Evolutionary conservation across 2,113 vertebrate genomes (phyloP).

Genomic region (Cebidichthys violaceus): DNA sequence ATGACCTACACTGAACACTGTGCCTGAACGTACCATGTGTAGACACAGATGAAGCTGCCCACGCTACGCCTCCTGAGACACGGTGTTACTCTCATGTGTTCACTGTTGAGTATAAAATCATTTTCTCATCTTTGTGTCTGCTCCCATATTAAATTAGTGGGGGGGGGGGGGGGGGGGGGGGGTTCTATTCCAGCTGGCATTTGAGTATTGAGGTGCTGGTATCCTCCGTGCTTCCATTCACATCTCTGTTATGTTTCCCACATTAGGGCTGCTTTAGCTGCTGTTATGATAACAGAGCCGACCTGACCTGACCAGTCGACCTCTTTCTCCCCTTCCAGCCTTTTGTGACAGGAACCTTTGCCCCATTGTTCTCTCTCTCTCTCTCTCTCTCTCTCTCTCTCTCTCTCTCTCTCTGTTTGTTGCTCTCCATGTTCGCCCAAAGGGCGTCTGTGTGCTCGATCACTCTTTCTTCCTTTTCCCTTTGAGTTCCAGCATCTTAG

Average conservation of each 20-base stretch:
- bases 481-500: constrained; percentile 12
- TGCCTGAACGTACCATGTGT: neutral
- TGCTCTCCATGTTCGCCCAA: neutral
- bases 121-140: neutral
- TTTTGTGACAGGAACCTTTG: constrained; percentile 63
- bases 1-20: neutral
- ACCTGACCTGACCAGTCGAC: constrained; percentile 55
- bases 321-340: constrained; percentile 61
- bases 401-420: constrained; percentile 16
- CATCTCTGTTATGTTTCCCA: constrained; percentile 57
- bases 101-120: too few relatives aligned
- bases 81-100: neutral
- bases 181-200: neutral
- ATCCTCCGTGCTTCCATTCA: constrained; percentile 13
- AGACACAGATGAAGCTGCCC: too few relatives aligned
- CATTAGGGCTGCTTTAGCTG: constrained; percentile 56
- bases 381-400: constrained; percentile 12
- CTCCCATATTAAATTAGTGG: neutral
- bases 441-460: constrained; percentile 37
- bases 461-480: constrained; percentile 9
- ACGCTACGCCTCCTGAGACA: neutral
- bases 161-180: neutral
- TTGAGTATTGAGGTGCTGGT: neutral
- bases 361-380: constrained; percentile 60
- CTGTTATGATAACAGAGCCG: constrained; percentile 68